Base-by-base conservation (phyloP, 2,888 invertebrate species). In the Caenorhabditis uteleia region DNA sequence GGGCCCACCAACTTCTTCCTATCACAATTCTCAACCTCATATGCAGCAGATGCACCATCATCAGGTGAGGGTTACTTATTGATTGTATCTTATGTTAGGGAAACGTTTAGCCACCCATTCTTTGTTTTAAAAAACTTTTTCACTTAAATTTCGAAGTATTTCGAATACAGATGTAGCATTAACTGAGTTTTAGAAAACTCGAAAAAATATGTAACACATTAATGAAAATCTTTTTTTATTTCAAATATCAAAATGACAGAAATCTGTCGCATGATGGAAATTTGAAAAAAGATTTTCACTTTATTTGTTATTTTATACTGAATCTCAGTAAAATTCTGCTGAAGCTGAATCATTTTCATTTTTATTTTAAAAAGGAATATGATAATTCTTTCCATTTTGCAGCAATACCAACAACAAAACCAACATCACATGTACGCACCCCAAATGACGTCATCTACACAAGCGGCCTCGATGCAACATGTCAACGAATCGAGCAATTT, bases 401-500 rank as follows among this genome's bases (percentile, higher is more conserved):
- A 43, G 42, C 40, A 40, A 40, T 40, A 40, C 14, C 40, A 27
- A 25, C 45, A 45, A 45, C 21, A 29, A 20, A 40, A 48, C 33
- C 64, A 57, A 26, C 58, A 65, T 43, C 62, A 62, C 7, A 57
- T 62, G 56, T 57, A 62, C 29, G 38, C 56, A 6, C 62, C 56
- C 4, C 62, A 56, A 21, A 44, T 34, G 34, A 34, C 34, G n/a
- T 34, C 34, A 34, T 14, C 34, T 14, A 16, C 34, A 27, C 46
- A 46, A 33, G 5, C 46, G n/a, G n/a, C 44, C 23, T 18, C 44
- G 7, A 14, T 49, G 46, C 64, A 65, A 26, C 64, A 64, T 31
- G 31, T 69, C 18, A 73, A 65, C 43, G 72, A 73, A 27, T 60
- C 57, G 10, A 68, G 67, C 25, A 78, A 78, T 66, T 55, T 78